Evolutionary conservation across 2,113 vertebrate genomes (phyloP).

Genomic region (Thamnaconus septentrionalis): DNA sequence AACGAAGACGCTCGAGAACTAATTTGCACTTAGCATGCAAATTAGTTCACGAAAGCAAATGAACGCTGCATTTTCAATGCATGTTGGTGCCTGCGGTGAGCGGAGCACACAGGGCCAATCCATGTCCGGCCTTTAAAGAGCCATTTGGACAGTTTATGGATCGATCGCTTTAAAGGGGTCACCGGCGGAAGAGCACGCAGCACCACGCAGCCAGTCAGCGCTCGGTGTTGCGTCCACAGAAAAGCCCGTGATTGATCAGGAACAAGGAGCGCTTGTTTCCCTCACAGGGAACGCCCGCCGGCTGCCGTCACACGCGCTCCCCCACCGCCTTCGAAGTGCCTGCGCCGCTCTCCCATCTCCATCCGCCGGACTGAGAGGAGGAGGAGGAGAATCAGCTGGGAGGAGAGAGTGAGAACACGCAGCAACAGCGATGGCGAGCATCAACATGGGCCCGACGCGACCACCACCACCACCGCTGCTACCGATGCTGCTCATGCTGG

Average conservation of each 20-base stretch:
- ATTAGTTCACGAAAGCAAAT: too few relatives aligned
- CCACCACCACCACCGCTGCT: slow-evolving; percentile 22
- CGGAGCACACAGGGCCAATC: slow-evolving; percentile 24
- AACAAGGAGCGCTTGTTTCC: slow-evolving; percentile 57
- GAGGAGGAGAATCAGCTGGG: slow-evolving; percentile 28
- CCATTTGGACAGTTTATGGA: slow-evolving; percentile 48
- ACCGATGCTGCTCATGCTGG: slow-evolving; percentile 48
- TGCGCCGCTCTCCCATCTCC: slow-evolving; percentile 7
- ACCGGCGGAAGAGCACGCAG: slow-evolving; percentile 23
- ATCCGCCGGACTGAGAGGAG: slow-evolving; percentile 30
- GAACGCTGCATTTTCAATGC: neutral
- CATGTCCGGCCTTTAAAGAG: slow-evolving; percentile 31
- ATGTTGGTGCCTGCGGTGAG: slow-evolving; percentile 2
- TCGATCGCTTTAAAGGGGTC: slow-evolving; percentile 46
- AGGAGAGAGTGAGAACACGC: slow-evolving; percentile 39
- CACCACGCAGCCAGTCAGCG: slow-evolving; percentile 3
- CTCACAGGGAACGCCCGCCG: slow-evolving; percentile 23
- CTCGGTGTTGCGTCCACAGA: neutral
- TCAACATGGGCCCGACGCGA: slow-evolving; percentile 68
- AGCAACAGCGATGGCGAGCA: slow-evolving; percentile 61
- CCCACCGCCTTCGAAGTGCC: slow-evolving; percentile 7
- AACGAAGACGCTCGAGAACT: too few relatives aligned
- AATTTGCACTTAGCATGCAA: too few relatives aligned
- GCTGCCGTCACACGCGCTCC: slow-evolving; percentile 8
- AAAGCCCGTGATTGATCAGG: slow-evolving; percentile 19